These are phyloP conservation scores for Apocrypta bakeri DNA, from an alignment of 1,140 invertebrate species.

Conservation along the genomic window DNA sequence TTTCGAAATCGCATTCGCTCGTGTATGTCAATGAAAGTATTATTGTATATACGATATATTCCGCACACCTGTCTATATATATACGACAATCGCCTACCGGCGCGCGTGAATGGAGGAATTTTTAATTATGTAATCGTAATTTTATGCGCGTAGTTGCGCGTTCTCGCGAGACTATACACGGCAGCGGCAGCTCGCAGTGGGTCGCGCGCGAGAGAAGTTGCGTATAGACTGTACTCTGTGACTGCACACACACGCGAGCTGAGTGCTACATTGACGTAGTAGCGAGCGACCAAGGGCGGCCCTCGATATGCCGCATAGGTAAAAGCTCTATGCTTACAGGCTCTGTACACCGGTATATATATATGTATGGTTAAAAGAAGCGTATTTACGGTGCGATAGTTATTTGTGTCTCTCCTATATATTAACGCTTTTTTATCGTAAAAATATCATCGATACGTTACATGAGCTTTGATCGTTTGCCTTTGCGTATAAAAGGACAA, in stretches of 20 bases:
- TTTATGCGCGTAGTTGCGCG: neutral
- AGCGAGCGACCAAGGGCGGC: constrained; percentile 8
- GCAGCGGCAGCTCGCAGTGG: neutral
- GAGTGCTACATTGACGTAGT: neutral
- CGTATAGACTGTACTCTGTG: neutral
- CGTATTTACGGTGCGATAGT: neutral
- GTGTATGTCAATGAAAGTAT: neutral
- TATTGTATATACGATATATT: no score
- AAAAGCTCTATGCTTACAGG: neutral
- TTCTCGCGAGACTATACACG: neutral
- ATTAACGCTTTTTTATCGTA: neutral
- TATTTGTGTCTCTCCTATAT: neutral
- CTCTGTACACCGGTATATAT: neutral
- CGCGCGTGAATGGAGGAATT: constrained; percentile 28
- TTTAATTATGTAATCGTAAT: constrained; percentile 30
- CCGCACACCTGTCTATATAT: neutral
- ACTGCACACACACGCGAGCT: neutral
- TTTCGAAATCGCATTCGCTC: neutral
- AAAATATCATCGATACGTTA: neutral
- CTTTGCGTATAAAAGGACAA: no score
- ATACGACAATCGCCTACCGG: neutral
- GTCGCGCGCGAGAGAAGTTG: constrained; percentile 6
- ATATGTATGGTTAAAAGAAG: constrained; percentile 7
- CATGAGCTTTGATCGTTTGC: no score
- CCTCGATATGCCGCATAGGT: neutral